Base-by-base conservation (phyloP, 2,888 invertebrate species). In the Formica aserva region DNA sequence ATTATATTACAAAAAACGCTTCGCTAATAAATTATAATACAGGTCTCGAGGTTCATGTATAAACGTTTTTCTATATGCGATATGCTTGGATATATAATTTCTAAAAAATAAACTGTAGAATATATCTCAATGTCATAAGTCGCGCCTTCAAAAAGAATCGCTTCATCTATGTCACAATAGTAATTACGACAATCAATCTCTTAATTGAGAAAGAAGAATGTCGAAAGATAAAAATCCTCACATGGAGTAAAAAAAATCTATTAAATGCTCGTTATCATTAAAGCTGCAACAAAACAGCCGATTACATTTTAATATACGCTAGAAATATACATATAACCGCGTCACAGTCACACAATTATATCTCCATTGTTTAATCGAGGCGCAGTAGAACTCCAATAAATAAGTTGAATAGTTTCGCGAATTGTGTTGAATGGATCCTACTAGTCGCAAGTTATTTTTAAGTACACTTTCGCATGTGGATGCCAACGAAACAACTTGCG, bases 1-100 rank as follows among this genome's bases (percentile, higher is more conserved):
- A 76, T 74, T 91, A 91, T 91, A 82, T 91, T 90, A 91, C 92
- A 91, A 89, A 86, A 52, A 88, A 85, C 82, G 69, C 76, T 77
- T 81, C 85, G 83, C 86, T 65, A 88, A 89, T 88, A 86, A 92
- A 86, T 91, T 88, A 91, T 91, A 90, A 88, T 87, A 90, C 90
- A 90, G 76, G 77, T 84, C 72, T 77, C 82, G 86, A 87, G 72
- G 69, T 82, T 83, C 55, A 83, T 83, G 84, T 83, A 78, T 82
- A 52, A 72, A 60, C 26, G 35, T n/a, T 78, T 78, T 18, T 60
- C 15, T 72, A 85, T 63, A 48, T 84, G 84, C 83, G 84, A 87
- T 88, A 86, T 87, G 71, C 77, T 67, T 83, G 80, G 60, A 66
- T 85, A 83, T 83, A 86, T 75, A 81, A 75, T 87, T 52, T 87